A percentile compares a stretch with the other conserved stretches of the same genome.
phyloP scores from a whole-genome alignment of 1,140 invertebrate genomes.

The Micrasema minimum region DNA sequence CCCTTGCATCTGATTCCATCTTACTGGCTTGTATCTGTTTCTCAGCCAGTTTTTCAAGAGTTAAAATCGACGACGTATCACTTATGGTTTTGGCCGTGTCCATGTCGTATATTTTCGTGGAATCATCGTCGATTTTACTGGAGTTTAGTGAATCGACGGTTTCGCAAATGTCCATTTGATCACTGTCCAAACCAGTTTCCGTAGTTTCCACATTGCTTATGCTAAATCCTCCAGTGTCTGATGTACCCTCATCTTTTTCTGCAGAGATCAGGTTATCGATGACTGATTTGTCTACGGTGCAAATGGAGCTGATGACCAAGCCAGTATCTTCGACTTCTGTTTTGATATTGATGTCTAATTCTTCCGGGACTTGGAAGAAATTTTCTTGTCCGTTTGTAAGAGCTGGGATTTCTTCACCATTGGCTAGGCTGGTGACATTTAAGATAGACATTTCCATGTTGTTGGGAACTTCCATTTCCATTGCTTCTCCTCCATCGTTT shows the following conservation, averaged over 20 bases:
- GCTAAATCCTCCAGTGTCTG: no score
- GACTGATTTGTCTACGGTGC: slow-evolving; percentile 5
- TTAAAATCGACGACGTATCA: no score
- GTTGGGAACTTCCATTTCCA: slow-evolving; percentile 10
- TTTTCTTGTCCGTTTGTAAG: no score
- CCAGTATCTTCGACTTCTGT: slow-evolving; percentile 31
- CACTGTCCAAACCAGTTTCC: no score
- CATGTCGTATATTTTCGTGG: no score
- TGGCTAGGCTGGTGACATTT: slow-evolving; percentile 27
- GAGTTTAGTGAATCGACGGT: no score
- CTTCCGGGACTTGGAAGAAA: neutral
- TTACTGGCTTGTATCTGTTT: no score
- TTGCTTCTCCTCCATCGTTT: neutral
- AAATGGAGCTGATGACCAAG: slow-evolving; percentile 5
- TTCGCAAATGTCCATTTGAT: no score
- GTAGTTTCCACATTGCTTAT: no score
- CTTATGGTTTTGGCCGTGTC: no score
- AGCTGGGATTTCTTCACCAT: neutral
- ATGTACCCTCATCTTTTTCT: neutral
- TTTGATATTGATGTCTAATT: slow-evolving; percentile 1
- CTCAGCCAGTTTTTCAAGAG: no score
- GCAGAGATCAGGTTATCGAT: neutral
- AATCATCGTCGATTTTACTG: no score
- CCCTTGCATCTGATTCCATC: neutral
- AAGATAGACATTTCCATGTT: slow-evolving; percentile 4